Percentiles rank a stretch among this genome's conserved stretches.
Evolutionary conservation across 2,113 vertebrate species (phyloP).

Genomic region (Ophthalmolycus amberensis): DNA sequence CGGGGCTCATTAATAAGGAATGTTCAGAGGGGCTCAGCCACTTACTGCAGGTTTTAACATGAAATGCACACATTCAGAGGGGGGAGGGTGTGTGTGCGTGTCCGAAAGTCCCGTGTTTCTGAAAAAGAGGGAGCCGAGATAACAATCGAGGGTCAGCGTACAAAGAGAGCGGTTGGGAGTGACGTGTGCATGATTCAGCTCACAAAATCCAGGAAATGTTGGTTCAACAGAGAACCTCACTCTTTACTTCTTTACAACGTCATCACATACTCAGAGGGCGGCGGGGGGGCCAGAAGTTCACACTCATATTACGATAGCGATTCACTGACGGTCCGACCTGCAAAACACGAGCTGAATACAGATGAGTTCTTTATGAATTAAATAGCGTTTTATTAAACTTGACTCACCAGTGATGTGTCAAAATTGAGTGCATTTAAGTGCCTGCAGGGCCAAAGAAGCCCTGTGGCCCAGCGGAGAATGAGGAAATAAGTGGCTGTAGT

Average conservation of each 20-base stretch:
- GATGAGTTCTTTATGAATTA: slow-evolving; percentile 16
- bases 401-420: slow-evolving; percentile 8
- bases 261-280: neutral
- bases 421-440: neutral
- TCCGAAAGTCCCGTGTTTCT: neutral
- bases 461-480: neutral
- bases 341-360: slow-evolving; percentile 1
- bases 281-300: neutral
- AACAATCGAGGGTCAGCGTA: neutral
- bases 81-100: neutral
- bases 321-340: neutral
- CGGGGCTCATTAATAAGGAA: slow-evolving; percentile 53
- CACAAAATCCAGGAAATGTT: neutral
- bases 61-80: neutral
- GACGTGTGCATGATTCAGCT: neutral
- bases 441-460: neutral
- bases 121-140: neutral
- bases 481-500: slow-evolving; percentile 18
- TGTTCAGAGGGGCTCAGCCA: slow-evolving; percentile 29
- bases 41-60: slow-evolving; percentile 29
- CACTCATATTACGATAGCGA: neutral
- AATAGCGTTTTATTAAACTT: slow-evolving; percentile 22
- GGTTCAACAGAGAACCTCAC: neutral
- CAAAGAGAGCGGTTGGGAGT: neutral
- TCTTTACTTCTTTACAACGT: neutral